Evolutionary conservation across 2,113 vertebrate species (phyloP), one percentile per base, ranked within the genome.

Genomic region (Otolemur garnettii): DNA sequence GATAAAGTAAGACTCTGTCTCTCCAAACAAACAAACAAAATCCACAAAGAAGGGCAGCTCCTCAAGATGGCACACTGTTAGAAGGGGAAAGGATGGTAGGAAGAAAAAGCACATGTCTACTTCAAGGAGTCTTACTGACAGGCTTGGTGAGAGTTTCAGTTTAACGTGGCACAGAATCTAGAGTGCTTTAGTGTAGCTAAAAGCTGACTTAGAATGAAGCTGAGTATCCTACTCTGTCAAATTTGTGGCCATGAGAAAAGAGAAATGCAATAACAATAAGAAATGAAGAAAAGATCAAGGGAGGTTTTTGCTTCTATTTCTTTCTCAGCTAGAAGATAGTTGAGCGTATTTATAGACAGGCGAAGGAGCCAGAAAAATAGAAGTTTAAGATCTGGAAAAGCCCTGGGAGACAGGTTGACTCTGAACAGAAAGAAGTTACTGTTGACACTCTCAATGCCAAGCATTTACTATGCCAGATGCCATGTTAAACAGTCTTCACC

Each of bases 221-320:
- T 79, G 35, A 1, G 24, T 13, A 42, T 50, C 62, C 28, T 69
- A 33, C 57, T 79, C 55, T 62, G 62, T 57, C 71, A 53, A 82
- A 71, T 64, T 13, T 62, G 12, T 62, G 53, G 7, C 28, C 81
- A 15, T n/a, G 13, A 91, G 68, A 53, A 90, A 59, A 22, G 19
- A 79, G n/a, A 80, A 81, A 74, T 1, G 3, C 50, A 78, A 30
- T 57, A 87, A 80, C 15, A 66, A 2, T 45, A 93, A 12, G n/a
- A 87, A 79, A 90, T 45, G 86, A 90, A 95, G 45, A 18, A 7
- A 75, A 75, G 68, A 74, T 83, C 33, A 42, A 78, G 55, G 60
- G 3, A 92, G 4, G 2, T 72, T 59, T 38, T 87, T 24, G 30
- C 50, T 62, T 86, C 45, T 93, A 4, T 60, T 82, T 62, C 42